phyloP scores from a whole-genome alignment of 2,113 vertebrate species.

The Tachysurus fulvidraco region DNA sequence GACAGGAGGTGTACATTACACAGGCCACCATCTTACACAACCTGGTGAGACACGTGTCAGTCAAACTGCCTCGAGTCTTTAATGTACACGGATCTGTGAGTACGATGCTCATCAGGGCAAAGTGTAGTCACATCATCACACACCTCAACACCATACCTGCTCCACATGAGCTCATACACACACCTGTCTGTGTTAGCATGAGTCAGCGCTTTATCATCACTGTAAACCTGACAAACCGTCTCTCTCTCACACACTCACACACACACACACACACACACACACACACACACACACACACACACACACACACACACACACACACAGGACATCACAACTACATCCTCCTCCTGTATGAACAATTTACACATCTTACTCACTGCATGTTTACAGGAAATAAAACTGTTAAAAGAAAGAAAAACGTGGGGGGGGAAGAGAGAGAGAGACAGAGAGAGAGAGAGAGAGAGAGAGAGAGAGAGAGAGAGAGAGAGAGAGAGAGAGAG shows the following conservation, averaged over 20 bases:
- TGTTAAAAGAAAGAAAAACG: background rate
- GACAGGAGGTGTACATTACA: background rate
- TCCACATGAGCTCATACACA: background rate
- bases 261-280: background rate
- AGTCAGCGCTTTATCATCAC: conserved; percentile 35
- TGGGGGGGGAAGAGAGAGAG: background rate
- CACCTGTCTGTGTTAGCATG: conserved; percentile 41
- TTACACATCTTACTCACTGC: conserved; percentile 4
- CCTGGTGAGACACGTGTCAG: background rate
- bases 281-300: background rate
- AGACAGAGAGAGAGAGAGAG: background rate
- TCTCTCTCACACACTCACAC: background rate
- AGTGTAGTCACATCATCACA: background rate
- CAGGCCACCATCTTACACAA: background rate
- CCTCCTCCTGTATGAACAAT: background rate
- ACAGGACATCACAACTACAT: conserved; percentile 6
- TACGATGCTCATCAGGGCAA: background rate
- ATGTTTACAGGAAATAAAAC: conserved; percentile 20
- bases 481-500: background rate
- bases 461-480: background rate
- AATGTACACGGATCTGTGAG: background rate
- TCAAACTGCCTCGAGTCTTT: background rate
- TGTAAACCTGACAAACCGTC: background rate
- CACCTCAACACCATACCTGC: background rate
- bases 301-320: background rate